Base-by-base conservation (phyloP, 92 coral and sea anemone genomes). In the Zoanthus solanderi region DNA sequence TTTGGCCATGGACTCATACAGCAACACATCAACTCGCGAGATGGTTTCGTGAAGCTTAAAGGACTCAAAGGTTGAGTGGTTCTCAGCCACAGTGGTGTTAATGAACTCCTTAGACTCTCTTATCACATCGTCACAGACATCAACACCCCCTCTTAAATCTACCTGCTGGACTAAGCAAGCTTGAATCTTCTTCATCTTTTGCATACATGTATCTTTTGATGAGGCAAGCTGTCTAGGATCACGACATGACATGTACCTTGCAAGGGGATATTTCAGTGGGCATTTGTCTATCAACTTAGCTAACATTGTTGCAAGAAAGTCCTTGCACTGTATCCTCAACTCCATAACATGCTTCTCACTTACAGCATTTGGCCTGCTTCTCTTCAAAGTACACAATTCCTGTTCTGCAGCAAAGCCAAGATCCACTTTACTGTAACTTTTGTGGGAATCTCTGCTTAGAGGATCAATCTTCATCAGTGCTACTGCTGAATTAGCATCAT, bases 1-100 rank as follows among this genome's bases (percentile, higher is more conserved):
- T n/a, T 42, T 83, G 88, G 88, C 88, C 78, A 84, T 84, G 69
- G 76, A 84, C 88, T 50, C 56, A 50, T 50, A 67, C 88, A 84
- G 67, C 42, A 83, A 48, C 23, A 23, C 23, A 23, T 23, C 23
- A 23, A 23, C 23, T 23, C 23, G 23, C 23, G 23, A 23, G 23
- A 23, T 23, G 23, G 23, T 23, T 23, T 23, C 23, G 23, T 23
- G 23, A 23, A 23, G 23, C 23, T 23, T 0, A 23, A 23, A 23
- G 23, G 23, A 23, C 23, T 23, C 23, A 23, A 23, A 23, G 23
- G 23, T 23, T 23, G 23, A 23, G 23, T 23, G 23, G 23, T 23
- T 23, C 23, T 23, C 23, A 23, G 23, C 23, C 23, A 23, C 23
- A 23, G 23, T 23, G 23, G 23, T 23, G 23, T 23, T 23, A 23